Evolutionary conservation across 2,113 vertebrate genomes (phyloP), one percentile per base, ranked within the genome.

Genomic region (Ptyas mucosa): DNA sequence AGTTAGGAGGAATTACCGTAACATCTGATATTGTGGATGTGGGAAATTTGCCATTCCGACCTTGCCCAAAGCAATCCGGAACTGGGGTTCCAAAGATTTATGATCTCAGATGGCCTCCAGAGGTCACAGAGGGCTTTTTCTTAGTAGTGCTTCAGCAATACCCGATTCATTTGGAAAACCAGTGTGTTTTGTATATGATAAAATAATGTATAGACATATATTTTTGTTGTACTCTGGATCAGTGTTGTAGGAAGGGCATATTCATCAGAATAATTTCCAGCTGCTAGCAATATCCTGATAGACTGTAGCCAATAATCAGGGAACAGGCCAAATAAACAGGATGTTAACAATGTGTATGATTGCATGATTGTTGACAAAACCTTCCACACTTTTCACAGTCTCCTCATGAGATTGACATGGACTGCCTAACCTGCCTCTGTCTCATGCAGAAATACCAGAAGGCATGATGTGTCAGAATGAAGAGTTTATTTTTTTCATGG

Each of bases 11-110:
- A 99, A 99, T 99, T 98, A 98, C 98, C 97, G 97, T 98, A 99
- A 98, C 99, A 99, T 99, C 98, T 99, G 98, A 99, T 99, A 98
- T 98, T 98, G 98, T 99, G 98, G 98, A 99, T 99, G 98, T 98
- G 98, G 98, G 98, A 98, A 98, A 97, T 98, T 97, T 98, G 98
- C 98, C 98, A 99, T 98, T 97, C 96, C 97, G 98, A 98, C 98
- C 98, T 99, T 98, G 98, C 98, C 98, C 98, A 98, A 95, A 98
- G 98, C 98, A 97, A 98, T 98, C 98, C 98, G 98, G 98, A 99
- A 98, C 98, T 98, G 95, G 94, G 97, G 98, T 97, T 98, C 98
- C 3, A 43, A 97, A 98, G 98, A 99, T 98, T 98, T 98, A 98
- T 98, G 98, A 98, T 98, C 98, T 99, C 98, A 98, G 97, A 98